A percentile compares a stretch with the other conserved stretches of the same genome.
These are phyloP conservation scores for Drosophila tanythrix DNA, from an alignment of 2,888 invertebrate species.

Conservation along the genomic window DNA sequence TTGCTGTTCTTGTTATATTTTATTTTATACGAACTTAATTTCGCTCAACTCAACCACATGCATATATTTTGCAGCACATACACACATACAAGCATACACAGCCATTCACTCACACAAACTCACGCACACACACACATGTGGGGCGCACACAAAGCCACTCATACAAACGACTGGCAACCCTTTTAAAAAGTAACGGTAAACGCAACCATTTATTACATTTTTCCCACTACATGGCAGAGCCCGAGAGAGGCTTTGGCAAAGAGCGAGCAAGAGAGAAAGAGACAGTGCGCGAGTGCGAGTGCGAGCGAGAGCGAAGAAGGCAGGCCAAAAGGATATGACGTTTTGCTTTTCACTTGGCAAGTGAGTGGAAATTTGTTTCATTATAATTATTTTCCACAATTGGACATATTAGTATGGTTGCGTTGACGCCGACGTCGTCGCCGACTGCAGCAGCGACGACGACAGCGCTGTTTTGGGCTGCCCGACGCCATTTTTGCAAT, in stretches of 20 bases:
- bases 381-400: slow-evolving; percentile 86
- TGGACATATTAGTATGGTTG: slow-evolving; percentile 85
- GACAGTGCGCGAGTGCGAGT: slow-evolving; percentile 11
- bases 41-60: slow-evolving; percentile 69
- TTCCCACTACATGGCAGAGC: slow-evolving; percentile 43
- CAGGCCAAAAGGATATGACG: slow-evolving; percentile 76
- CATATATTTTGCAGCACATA: slow-evolving; percentile 55
- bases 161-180: slow-evolving; percentile 69
- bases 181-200: slow-evolving; percentile 77
- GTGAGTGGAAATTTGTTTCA: slow-evolving; percentile 85
- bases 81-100: slow-evolving; percentile 16
- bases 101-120: slow-evolving; percentile 1
- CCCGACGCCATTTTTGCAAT: slow-evolving; percentile 76
- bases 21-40: slow-evolving; percentile 80
- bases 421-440: slow-evolving; percentile 42
- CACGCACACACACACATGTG: background rate
- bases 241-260: slow-evolving; percentile 9
- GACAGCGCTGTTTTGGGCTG: slow-evolving; percentile 10
- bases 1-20: slow-evolving; percentile 70
- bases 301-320: slow-evolving; percentile 58
- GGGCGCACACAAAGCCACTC: slow-evolving; percentile 41
- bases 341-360: slow-evolving; percentile 79
- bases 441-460: slow-evolving; percentile 5
- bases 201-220: slow-evolving; percentile 78
- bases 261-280: slow-evolving; percentile 11